These are phyloP conservation scores for Malaclemys terrapin DNA, from an alignment of 2,113 vertebrate species.

Conservation along the genomic window DNA sequence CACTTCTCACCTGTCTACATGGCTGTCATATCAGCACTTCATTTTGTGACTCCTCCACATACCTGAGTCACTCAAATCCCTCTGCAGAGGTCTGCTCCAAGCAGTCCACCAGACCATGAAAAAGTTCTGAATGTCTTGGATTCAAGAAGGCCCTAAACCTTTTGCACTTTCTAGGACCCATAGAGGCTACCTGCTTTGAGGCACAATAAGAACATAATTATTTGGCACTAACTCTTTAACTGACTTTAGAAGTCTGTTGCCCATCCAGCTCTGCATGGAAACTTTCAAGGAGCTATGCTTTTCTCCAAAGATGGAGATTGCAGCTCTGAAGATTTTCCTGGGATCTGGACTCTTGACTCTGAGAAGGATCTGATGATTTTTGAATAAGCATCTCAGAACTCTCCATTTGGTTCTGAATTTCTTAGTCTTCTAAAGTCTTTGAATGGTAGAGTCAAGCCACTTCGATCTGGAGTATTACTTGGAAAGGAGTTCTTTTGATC, in stretches of 20 bases:
- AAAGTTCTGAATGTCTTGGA: background rate
- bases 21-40: background rate
- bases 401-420: background rate
- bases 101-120: background rate
- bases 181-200: background rate
- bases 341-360: background rate
- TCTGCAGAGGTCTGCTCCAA: background rate
- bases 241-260: background rate
- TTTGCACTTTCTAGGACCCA: background rate
- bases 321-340: background rate
- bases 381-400: background rate
- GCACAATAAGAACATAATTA: background rate
- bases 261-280: background rate
- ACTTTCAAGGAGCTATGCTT: background rate
- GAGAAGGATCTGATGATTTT: background rate
- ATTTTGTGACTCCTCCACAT: background rate
- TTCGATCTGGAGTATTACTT: background rate
- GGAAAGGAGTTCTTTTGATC: background rate
- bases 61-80: background rate
- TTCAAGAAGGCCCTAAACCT: background rate
- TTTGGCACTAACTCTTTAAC: background rate
- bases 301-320: background rate
- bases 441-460: background rate
- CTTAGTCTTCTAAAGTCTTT: background rate
- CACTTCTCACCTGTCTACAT: background rate